Base-by-base conservation (phyloP, 1,140 invertebrate species). In the Drosophila truncata region DNA sequence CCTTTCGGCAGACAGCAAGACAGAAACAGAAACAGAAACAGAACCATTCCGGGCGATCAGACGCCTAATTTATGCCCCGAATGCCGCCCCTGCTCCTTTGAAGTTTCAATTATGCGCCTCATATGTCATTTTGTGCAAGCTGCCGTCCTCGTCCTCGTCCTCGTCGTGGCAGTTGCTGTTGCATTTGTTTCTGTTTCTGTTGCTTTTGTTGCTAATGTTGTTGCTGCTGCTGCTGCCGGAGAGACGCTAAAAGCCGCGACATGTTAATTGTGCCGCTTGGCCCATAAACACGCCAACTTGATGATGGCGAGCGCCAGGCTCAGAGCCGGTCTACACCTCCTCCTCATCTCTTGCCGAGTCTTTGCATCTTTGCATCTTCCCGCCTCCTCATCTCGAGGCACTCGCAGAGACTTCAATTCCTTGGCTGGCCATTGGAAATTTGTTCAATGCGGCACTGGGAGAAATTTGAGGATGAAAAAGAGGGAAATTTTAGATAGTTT, bases 101-200 rank as follows among this genome's bases (percentile, higher is more conserved):
- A 91, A 91, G 88, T 91, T 91, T 91, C 88, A 91, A 91, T 91
- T 91, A 91, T 91, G 87, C 78, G 88, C 78, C 83, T 91, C 88
- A 91, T 91, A 91, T 91, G 88, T 91, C 88, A 91, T 91, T 90
- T 85, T 90, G 86, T 90, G 85, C 81, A 85, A 81, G 70, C 73
- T 80, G 82, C 55, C 64, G 61, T 39, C 55, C 42, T 44, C 57
- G 58, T 49, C 55, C 78, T 31, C 44, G 35, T 46, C 20, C 23
- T 23, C 20, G 61, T 37, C 42, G 54, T 14, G 23, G 39, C 49
- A 60, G 77, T 39, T 55, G 78, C 25, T 47, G 63, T 39, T 47
- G 44, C 57, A 29, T 39, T 23, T 52, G 58, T 54, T 57, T 31
- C 37, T 62, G 71, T 29, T 31, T 18, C 49, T 50, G 71, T 50